Evolutionary conservation across 2,113 vertebrate genomes (phyloP).

Genomic region (Panurus biarmicus): DNA sequence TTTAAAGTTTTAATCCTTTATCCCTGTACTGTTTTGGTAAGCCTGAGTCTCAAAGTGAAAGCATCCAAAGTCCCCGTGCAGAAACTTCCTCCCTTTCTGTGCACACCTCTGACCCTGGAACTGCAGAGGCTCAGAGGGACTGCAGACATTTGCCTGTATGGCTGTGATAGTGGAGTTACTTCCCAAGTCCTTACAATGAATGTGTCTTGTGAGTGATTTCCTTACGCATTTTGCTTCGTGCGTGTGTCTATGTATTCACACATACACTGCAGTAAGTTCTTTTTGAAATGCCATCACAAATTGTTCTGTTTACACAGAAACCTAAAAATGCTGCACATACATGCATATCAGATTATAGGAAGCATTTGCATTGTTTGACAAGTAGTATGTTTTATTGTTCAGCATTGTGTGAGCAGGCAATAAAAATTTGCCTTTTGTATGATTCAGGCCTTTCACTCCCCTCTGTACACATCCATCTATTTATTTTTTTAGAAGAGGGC

Average conservation of each 20-base stretch:
- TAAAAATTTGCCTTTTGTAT: not conserved
- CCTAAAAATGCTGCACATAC: not conserved
- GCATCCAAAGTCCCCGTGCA: not conserved
- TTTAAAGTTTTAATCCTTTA: not conserved
- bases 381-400: not conserved
- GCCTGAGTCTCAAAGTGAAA: not conserved
- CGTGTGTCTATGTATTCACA: not conserved
- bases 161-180: not conserved
- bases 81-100: not conserved
- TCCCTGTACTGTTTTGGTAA: not conserved
- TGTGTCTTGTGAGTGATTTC: not conserved
- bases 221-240: rapidly evolving
- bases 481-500: not conserved
- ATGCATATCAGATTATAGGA: not conserved
- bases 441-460: not conserved
- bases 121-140: not conserved
- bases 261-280: not conserved
- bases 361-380: not conserved
- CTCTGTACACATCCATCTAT: not conserved
- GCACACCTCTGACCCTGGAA: not conserved
- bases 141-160: not conserved
- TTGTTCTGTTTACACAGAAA: not conserved
- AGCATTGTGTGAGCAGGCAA: not conserved
- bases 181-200: not conserved
- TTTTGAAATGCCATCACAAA: not conserved